Conservation (phyloP, 2,797 vertebrate genomes). For the Sebastes matsubarae region DNA sequence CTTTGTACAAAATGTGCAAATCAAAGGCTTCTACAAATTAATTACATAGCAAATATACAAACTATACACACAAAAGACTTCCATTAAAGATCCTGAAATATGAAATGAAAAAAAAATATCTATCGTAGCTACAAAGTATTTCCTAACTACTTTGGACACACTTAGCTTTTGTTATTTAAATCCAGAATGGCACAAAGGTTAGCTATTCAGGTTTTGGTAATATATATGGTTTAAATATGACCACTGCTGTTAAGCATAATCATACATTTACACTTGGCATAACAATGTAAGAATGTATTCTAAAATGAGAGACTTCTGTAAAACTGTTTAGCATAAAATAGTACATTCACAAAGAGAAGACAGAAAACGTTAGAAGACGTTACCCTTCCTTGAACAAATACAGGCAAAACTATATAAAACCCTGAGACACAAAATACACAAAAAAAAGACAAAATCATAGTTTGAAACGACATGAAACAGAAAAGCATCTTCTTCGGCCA, state of each 20-base stretch:
- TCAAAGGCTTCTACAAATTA: slow-evolving; percentile 69
- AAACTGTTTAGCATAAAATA: slow-evolving; percentile 21
- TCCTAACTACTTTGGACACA: slow-evolving; percentile 36
- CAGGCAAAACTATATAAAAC: slow-evolving; percentile 52
- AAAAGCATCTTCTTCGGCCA: slow-evolving; percentile 62
- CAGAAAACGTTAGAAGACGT: slow-evolving; percentile 8
- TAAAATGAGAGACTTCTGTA: slow-evolving; percentile 24
- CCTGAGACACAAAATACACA: slow-evolving; percentile 71
- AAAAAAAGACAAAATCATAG: slow-evolving; percentile 1
- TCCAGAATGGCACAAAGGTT: slow-evolving; percentile 28
- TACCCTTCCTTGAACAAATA: slow-evolving; percentile 44
- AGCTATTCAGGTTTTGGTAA: slow-evolving; percentile 58
- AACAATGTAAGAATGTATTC: slow-evolving; percentile 19
- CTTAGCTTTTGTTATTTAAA: slow-evolving; percentile 37
- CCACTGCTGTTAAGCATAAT: background rate
- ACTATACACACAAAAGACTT: slow-evolving; percentile 63
- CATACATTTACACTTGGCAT: slow-evolving; percentile 29
- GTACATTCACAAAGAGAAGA: slow-evolving; percentile 64
- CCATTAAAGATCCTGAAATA: slow-evolving; percentile 30
- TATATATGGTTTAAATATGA: slow-evolving; percentile 23
- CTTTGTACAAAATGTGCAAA: slow-evolving; percentile 79
- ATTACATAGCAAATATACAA: slow-evolving; percentile 68
- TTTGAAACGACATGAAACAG: slow-evolving; percentile 39
- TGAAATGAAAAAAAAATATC: slow-evolving; percentile 4
- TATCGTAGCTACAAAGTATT: slow-evolving; percentile 32